Evolutionary conservation across 2,888 invertebrate species (phyloP).

Genomic region (Cryptocephalus primarius): DNA sequence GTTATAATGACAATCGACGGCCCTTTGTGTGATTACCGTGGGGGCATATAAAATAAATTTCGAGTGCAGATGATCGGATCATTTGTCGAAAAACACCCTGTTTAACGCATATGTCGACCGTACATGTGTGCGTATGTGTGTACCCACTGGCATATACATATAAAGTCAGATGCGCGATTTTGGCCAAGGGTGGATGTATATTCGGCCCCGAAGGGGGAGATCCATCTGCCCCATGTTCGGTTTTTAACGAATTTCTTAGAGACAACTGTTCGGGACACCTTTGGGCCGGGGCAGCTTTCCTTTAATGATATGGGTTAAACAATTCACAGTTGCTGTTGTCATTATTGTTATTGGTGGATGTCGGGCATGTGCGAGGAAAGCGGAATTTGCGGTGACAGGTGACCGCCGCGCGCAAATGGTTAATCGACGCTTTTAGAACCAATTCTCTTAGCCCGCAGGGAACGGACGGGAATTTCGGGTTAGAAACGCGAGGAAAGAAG

Average conservation of each 20-base stretch:
- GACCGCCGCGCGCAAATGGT: too few species aligned
- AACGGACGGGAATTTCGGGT: too few species aligned
- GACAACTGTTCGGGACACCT: slow-evolving; percentile 7
- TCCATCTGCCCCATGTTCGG: slow-evolving; percentile 11
- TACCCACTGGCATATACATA: slow-evolving; percentile 5
- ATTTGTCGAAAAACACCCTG: slow-evolving; percentile 19
- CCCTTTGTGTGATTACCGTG: neutral
- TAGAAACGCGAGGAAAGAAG: too few species aligned
- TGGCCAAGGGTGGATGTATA: slow-evolving; percentile 11
- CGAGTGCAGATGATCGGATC: slow-evolving; percentile 20
- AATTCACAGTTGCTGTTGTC: too few species aligned
- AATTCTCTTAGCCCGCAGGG: too few species aligned
- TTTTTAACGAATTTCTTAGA: slow-evolving; percentile 13
- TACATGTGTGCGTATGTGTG: slow-evolving; percentile 5
- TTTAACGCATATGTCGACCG: slow-evolving; percentile 10
- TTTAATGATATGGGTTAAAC: neutral
- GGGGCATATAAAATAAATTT: slow-evolving; percentile 13
- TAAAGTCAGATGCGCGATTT: slow-evolving; percentile 20
- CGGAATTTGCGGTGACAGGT: too few species aligned
- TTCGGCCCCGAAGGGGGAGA: slow-evolving; percentile 5
- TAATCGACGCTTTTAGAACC: too few species aligned
- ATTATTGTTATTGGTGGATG: too few species aligned
- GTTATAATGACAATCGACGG: too few species aligned
- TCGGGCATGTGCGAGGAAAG: too few species aligned
- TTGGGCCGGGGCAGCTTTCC: neutral